Evolutionary conservation across 2,113 vertebrate species (phyloP), one percentile per base, ranked within the genome.

Genomic region (Megaceryle torquata): DNA sequence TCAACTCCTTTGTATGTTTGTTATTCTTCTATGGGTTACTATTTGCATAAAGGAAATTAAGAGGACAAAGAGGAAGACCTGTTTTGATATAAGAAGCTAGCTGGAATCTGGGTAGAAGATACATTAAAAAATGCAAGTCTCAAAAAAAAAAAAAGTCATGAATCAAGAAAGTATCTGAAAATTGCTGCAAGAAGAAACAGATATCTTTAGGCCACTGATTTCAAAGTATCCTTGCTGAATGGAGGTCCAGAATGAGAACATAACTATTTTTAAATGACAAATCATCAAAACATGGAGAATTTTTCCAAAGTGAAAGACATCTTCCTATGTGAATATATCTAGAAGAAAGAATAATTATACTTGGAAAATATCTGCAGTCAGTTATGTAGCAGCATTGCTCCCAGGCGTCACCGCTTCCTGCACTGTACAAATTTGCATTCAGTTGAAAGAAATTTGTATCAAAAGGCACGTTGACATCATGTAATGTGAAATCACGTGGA

Each of bases 121-220:
- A 51, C 26, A 77, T 85, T 65, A 86, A 25, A 93, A 43, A 95
- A 89, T n/a, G 76, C 26, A 9, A 0, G 6, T 82, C 85, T 93
- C 68, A 68, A 46, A 44, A 54, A 41, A 33, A 68, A 41, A 68
- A 78, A 80, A 12, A 44, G 85, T 75, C 64, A 91, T 35, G 80
- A 93, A 94, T 67, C 69, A 91, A 56, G 59, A 33, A 78, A 79
- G 56, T 86, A 94, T 29, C 74, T 74, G 83, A 86, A 95, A 95
- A 95, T 35, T 95, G 61, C 82, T 94, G 79, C 70, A 96, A 86
- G 5, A 20, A 76, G 53, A 86, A 97, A 93, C 35, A 95, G 96
- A 96, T 44, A 54, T 41, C 83, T 96, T 95, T 65, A 96, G 75
- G 68, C 43, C 91, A 82, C 53, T 71, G 64, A 82, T 56, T 88